These are phyloP conservation scores for Rotaria sp. DNA, from an alignment of 2,888 invertebrate species.

Conservation along the genomic window DNA sequence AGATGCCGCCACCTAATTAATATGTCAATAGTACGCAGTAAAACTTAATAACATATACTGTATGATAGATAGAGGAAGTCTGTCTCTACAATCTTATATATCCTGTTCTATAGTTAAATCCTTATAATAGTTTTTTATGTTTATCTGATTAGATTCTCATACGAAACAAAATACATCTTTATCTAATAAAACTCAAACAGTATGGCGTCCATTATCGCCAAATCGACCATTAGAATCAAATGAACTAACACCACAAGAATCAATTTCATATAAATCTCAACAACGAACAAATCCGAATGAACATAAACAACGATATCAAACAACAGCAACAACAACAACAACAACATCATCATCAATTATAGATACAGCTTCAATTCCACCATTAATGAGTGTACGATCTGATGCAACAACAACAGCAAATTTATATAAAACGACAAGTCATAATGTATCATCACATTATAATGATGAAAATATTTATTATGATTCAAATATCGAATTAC, in stretches of 20 bases:
- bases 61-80: no score
- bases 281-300: neutral
- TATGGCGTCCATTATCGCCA: neutral
- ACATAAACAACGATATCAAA: constrained; percentile 10
- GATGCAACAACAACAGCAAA: neutral
- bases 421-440: neutral
- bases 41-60: no score
- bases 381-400: neutral
- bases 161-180: neutral
- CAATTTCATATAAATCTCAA: neutral
- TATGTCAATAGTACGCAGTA: no score
- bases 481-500: neutral
- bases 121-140: no score
- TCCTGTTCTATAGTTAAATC: no score
- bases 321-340: no score
- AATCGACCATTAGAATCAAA: neutral
- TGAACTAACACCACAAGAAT: constrained; percentile 3
- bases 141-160: neutral
- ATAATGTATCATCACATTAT: neutral
- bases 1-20: no score
- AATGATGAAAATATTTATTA: neutral
- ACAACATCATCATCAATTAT: no score
- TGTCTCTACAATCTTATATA: no score
- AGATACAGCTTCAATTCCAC: neutral
- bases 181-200: neutral